Conservation (phyloP, 1,140 invertebrate genomes). For the Cyclina sinensis region DNA sequence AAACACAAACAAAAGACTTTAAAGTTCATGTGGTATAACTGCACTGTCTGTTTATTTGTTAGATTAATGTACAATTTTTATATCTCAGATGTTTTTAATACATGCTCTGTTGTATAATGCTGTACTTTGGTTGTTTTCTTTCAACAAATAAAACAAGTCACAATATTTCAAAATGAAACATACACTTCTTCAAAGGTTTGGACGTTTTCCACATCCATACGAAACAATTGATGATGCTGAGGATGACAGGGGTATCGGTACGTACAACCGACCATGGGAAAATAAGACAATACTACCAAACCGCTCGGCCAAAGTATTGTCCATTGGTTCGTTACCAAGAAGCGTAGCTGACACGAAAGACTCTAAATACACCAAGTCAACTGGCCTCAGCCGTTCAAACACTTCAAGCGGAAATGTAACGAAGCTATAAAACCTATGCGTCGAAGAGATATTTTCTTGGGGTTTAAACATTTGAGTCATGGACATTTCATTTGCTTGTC, state of each 20-base stretch:
- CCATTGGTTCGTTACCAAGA: not conserved
- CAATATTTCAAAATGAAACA: no score
- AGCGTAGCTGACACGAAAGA: not conserved
- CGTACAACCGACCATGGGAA: not conserved
- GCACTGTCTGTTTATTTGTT: no score
- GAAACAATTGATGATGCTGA: not conserved
- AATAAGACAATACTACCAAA: not conserved
- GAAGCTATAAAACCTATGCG: not conserved
- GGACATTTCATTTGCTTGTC: no score
- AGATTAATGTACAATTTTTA: no score
- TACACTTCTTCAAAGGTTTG: not conserved
- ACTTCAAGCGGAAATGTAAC: not conserved
- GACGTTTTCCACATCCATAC: not conserved
- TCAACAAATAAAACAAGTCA: no score
- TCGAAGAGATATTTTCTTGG: no score
- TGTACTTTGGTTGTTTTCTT: no score
- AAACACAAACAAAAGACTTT: no score
- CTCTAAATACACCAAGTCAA: not conserved
- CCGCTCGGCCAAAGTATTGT: not conserved
- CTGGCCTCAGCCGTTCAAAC: not conserved
- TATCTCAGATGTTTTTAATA: no score
- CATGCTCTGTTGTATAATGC: no score
- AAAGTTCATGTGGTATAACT: no score
- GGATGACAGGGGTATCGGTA: not conserved
- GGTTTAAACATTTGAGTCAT: no score